Conservation (phyloP, 2,888 invertebrate species). For the Onchidella celtica region DNA sequence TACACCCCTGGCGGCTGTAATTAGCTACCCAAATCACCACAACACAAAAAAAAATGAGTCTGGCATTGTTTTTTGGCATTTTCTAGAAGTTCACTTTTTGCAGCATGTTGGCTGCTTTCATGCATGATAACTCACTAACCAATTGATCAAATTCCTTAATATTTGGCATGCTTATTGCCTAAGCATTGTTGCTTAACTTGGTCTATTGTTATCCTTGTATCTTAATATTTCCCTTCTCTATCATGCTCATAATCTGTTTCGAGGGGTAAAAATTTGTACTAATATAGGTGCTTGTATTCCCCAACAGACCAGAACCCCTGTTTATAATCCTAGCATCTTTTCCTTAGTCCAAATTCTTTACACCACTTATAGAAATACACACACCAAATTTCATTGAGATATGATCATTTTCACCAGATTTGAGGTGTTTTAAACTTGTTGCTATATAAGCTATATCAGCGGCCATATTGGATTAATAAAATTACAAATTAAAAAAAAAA, state of each 20-base stretch:
- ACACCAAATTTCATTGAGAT: constrained; percentile 1
- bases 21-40: neutral
- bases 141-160: neutral
- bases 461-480: too few species aligned
- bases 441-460: neutral
- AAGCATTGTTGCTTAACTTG: constrained; percentile 4
- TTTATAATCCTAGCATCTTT: constrained; percentile 7
- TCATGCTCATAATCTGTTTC: neutral
- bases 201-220: neutral
- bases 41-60: neutral
- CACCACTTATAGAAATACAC: neutral
- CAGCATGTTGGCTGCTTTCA: constrained; percentile 6
- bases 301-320: neutral
- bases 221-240: neutral
- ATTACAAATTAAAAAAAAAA: neutral
- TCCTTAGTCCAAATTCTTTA: neutral
- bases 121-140: constrained; percentile 18
- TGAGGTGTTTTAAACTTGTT: neutral
- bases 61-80: neutral
- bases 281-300: neutral
- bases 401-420: neutral
- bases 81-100: constrained; percentile 1
- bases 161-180: constrained; percentile 6
- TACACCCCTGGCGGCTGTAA: neutral
- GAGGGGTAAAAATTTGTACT: neutral